Base-by-base conservation (phyloP, 2,797 vertebrate genomes). In the Balearica regulorum region DNA sequence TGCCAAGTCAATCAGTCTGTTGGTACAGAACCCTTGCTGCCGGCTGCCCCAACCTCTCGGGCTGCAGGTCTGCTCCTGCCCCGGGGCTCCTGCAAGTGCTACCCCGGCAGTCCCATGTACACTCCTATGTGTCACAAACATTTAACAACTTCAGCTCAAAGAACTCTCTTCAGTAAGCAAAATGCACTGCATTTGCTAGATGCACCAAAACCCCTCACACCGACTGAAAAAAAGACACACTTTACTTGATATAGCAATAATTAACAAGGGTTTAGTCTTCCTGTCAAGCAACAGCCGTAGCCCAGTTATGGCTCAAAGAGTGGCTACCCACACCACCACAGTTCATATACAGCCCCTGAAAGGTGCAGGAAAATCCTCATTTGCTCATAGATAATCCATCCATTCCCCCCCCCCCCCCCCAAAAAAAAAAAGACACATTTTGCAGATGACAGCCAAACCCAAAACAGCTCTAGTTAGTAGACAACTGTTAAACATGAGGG, bases 141-240 rank as follows among this genome's bases (percentile, higher is more conserved):
- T 39, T 44, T 44, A 8, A 54, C 43, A 39, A 6, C 22, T n/a
- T 43, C 37, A 20, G 16, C 33, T 44, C 54, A 68, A 24, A 68
- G 33, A 51, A 11, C 49, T 21, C 33, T 46, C n/a, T 62, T 20
- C 44, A 9, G 26, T 18, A 35, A 62, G 33, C 15, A 26, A 65
- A 39, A 66, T 5, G 15, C 28, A 24, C 29, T 22, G 7, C 16
- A 20, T 16, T 61, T 44, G 6, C 46, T 20, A 65, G 8, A 58
- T 18, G 26, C 19, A 62, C 20, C 24, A 33, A 22, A 64, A 79
- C 39, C 3, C 0, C 10, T 1, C 29, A 21, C 22, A 21, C 3
- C 3, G 3, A 29, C 0, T 43, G 35, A 8, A 46, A 48, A 20
- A n/a, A 29, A 29, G 9, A 17, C 29, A 6, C 6, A 1, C 11